These are phyloP conservation scores for Tanytarsus gracilentus DNA, from an alignment of 2,888 invertebrate species.

Conservation along the genomic window DNA sequence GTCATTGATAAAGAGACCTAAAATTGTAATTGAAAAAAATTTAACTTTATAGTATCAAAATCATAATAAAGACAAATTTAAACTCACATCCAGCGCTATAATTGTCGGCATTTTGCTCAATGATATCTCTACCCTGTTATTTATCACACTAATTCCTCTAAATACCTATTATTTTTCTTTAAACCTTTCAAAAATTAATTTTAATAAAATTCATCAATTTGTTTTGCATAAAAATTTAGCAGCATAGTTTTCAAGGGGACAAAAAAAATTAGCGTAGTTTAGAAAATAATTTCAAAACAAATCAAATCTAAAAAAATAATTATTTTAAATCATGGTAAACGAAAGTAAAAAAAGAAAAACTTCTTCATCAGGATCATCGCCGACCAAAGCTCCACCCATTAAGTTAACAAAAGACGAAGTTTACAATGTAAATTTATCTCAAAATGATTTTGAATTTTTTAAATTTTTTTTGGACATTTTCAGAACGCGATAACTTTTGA, in stretches of 20 bases:
- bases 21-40: background rate
- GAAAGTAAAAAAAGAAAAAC: constrained; percentile 16
- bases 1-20: constrained; percentile 41
- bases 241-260: too few relatives aligned
- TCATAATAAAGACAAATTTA: background rate
- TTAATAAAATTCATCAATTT: too few relatives aligned
- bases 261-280: too few relatives aligned
- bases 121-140: background rate
- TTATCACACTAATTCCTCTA: background rate
- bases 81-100: constrained; percentile 39
- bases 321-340: constrained; percentile 11
- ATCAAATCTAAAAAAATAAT: too few relatives aligned
- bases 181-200: too few relatives aligned
- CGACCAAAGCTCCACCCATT: constrained; percentile 37
- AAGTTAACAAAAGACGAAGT: constrained; percentile 47
- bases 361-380: constrained; percentile 33
- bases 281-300: too few relatives aligned
- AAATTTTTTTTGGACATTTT: constrained; percentile 28
- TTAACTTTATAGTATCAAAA: background rate
- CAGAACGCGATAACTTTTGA: constrained; percentile 63
- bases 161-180: background rate
- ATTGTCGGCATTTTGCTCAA: constrained; percentile 40
- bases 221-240: too few relatives aligned
- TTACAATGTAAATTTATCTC: constrained; percentile 47
- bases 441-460: background rate